phyloP scores from a whole-genome alignment of 2,113 vertebrate species.

The Lophochroa leadbeateri region DNA sequence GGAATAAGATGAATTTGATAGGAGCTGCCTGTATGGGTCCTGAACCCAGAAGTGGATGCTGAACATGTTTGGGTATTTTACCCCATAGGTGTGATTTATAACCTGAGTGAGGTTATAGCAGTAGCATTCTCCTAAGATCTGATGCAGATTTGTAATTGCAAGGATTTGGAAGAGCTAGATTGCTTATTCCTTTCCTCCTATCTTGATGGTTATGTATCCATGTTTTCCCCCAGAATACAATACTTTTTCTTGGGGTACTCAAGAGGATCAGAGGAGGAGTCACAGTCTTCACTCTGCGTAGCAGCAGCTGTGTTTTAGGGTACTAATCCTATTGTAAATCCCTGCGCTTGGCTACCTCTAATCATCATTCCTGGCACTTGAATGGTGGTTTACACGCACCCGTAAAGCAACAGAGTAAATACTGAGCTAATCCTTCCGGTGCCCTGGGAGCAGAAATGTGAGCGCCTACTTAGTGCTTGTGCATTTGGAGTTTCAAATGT shows the following conservation, averaged over 20 bases:
- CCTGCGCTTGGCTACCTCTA: background rate
- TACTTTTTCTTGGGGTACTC: background rate
- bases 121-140: background rate
- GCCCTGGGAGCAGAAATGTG: background rate
- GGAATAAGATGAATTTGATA: background rate
- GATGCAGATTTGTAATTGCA: background rate
- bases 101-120: background rate
- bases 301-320: background rate
- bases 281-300: background rate
- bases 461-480: background rate
- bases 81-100: background rate
- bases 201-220: background rate
- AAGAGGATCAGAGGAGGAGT: background rate
- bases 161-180: background rate
- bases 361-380: background rate
- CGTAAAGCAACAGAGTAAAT: background rate
- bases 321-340: constrained; percentile 3
- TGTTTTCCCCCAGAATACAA: background rate
- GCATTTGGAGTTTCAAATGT: background rate
- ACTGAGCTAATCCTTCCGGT: background rate
- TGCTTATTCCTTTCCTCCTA: background rate
- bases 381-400: background rate
- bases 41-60: background rate
- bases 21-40: background rate
- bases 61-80: background rate